phyloP scores from a whole-genome alignment of 1,140 invertebrate genomes.

The Potamilus streckersoni region DNA sequence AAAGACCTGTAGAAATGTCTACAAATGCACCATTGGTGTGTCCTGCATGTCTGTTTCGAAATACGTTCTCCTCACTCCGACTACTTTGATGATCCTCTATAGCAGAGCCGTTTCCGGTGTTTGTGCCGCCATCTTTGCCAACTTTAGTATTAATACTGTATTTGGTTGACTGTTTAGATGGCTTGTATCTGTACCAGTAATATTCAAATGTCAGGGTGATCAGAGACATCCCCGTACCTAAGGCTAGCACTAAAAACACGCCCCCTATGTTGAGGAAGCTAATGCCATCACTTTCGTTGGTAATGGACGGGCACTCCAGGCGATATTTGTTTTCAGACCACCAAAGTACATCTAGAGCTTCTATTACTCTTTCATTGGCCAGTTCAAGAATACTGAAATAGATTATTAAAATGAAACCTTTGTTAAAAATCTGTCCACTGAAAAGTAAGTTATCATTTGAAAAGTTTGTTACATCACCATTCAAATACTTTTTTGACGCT shows the following conservation, averaged over 20 bases:
- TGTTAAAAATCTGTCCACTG: neutral
- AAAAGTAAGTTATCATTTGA: neutral
- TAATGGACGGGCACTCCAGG: slow-evolving; percentile 85
- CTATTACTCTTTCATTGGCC: slow-evolving; percentile 90
- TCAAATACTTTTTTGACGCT: no score
- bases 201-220: slow-evolving; percentile 94
- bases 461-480: no score
- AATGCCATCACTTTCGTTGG: slow-evolving; percentile 95
- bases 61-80: no score
- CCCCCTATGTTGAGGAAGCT: slow-evolving; percentile 97
- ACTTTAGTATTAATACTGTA: slow-evolving; percentile 22
- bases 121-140: no score
- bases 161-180: slow-evolving; percentile 17
- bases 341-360: slow-evolving; percentile 95
- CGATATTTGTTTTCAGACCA: slow-evolving; percentile 89
- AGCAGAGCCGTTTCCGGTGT: no score
- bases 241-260: slow-evolving; percentile 82
- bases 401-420: neutral
- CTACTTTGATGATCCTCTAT: no score
- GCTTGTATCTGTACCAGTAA: slow-evolving; percentile 71
- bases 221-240: slow-evolving; percentile 73
- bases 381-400: slow-evolving; percentile 86
- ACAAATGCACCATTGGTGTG: no score
- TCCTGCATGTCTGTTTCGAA: no score
- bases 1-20: no score